Conservation (phyloP, 2,113 vertebrate genomes). For the Pachycephala philippinensis region DNA sequence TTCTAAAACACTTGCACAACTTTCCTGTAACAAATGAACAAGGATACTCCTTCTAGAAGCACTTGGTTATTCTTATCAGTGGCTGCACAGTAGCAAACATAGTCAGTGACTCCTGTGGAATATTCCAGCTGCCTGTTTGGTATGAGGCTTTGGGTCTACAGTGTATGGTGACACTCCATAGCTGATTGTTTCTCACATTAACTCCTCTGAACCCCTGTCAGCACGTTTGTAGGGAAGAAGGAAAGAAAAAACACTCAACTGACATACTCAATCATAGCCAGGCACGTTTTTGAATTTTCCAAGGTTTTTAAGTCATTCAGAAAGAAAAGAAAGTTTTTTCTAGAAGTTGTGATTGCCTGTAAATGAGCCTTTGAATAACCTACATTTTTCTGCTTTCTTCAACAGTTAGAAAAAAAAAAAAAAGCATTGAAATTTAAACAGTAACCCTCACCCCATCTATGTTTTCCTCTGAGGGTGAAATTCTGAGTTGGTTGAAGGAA, state of each 20-base stretch:
- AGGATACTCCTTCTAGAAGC: background rate
- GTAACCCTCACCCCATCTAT: background rate
- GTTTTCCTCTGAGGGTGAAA: background rate
- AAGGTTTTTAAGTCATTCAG: background rate
- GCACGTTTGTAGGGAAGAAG: background rate
- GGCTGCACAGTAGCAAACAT: background rate
- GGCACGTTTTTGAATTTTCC: background rate
- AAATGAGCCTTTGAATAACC: background rate
- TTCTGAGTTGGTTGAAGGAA: background rate
- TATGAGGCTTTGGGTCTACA: background rate
- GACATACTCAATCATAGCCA: background rate
- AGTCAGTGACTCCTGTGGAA: background rate
- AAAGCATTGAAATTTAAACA: background rate
- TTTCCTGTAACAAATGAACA: background rate
- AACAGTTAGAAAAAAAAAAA: background rate
- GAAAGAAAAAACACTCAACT: background rate
- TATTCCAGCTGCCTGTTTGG: background rate
- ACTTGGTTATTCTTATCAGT: background rate
- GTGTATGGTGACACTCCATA: background rate
- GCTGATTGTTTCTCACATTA: background rate
- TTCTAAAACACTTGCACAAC: background rate
- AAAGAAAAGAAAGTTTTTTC: background rate
- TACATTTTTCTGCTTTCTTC: background rate
- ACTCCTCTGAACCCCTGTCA: background rate
- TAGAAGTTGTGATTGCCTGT: background rate